Percentiles rank a stretch among this genome's conserved stretches.
Evolutionary conservation across 2,888 invertebrate species (phyloP).

Genomic region (Augochlorella aurata): DNA sequence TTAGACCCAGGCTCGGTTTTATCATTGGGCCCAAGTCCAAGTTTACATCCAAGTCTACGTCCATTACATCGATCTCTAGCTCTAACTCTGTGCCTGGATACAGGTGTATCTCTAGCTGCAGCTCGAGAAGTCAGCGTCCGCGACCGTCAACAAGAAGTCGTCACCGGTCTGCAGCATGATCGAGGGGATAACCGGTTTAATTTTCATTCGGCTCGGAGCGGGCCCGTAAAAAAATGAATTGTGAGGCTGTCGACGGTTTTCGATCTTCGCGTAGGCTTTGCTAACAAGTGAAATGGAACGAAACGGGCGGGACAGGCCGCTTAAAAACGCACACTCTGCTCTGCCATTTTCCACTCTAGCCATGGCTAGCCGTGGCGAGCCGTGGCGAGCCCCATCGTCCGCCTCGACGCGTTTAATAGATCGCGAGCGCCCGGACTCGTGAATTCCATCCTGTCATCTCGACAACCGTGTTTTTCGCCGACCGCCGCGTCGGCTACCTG

Average conservation of each 20-base stretch:
- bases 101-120: too few species aligned
- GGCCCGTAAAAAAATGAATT: constrained; percentile 3
- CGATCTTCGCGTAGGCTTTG: background rate
- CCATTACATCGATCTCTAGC: too few species aligned
- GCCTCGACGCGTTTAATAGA: constrained; percentile 70
- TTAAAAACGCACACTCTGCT: constrained; percentile 41
- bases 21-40: too few species aligned
- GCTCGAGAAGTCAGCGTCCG: too few species aligned
- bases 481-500: constrained; percentile 14
- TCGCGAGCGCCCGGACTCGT: constrained; percentile 70
- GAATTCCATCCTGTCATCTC: constrained; percentile 70
- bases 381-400: constrained; percentile 32
- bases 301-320: constrained; percentile 12
- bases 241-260: background rate
- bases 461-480: constrained; percentile 57
- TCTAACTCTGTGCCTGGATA: too few species aligned
- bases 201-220: constrained; percentile 8
- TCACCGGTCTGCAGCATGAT: too few species aligned
- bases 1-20: too few species aligned
- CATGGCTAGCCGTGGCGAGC: constrained; percentile 5
- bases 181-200: background rate
- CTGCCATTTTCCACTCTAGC: constrained; percentile 36
- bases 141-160: too few species aligned
- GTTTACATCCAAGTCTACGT: too few species aligned
- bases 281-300: constrained; percentile 34